phyloP scores from a whole-genome alignment of 1,140 invertebrate species.

The Monochamus saltuarius region DNA sequence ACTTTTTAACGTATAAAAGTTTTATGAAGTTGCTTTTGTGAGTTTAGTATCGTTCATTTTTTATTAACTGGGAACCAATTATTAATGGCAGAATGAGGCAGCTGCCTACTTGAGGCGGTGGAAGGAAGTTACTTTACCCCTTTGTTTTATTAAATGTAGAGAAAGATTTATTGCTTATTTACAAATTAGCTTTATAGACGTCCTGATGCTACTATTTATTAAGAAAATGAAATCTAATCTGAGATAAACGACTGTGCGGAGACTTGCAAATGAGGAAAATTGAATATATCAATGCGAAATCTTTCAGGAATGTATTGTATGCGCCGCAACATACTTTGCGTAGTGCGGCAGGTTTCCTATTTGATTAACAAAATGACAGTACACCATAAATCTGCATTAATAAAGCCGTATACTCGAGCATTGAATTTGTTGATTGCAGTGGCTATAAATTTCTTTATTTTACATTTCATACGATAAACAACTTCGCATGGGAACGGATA shows the following conservation, averaged over 20 bases:
- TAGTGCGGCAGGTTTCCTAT: slow-evolving; percentile 46
- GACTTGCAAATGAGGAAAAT: slow-evolving; percentile 10
- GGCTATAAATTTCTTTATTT: slow-evolving; percentile 42
- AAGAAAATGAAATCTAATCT: neutral
- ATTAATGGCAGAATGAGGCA: slow-evolving; percentile 2
- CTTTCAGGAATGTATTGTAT: slow-evolving; percentile 32
- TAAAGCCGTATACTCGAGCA: slow-evolving; percentile 46
- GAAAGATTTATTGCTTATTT: neutral
- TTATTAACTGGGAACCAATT: neutral
- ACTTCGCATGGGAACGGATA: slow-evolving; percentile 15
- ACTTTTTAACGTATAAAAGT: slow-evolving; percentile 27
- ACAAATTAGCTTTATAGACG: too few species aligned
- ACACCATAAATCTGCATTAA: slow-evolving; percentile 47
- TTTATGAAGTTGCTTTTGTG: slow-evolving; percentile 33
- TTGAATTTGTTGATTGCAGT: slow-evolving; percentile 38
- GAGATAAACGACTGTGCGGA: neutral
- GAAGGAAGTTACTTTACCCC: slow-evolving; percentile 7
- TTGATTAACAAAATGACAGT: slow-evolving; percentile 48
- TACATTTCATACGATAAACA: slow-evolving; percentile 31
- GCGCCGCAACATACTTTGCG: slow-evolving; percentile 33
- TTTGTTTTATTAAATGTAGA: slow-evolving; percentile 8
- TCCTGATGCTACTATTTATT: too few species aligned
- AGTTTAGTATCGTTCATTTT: slow-evolving; percentile 15
- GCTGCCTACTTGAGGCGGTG: neutral
- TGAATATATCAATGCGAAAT: slow-evolving; percentile 30